Conservation (phyloP, 92 coral and sea anemone genomes). For the Bergia puertoricense region DNA sequence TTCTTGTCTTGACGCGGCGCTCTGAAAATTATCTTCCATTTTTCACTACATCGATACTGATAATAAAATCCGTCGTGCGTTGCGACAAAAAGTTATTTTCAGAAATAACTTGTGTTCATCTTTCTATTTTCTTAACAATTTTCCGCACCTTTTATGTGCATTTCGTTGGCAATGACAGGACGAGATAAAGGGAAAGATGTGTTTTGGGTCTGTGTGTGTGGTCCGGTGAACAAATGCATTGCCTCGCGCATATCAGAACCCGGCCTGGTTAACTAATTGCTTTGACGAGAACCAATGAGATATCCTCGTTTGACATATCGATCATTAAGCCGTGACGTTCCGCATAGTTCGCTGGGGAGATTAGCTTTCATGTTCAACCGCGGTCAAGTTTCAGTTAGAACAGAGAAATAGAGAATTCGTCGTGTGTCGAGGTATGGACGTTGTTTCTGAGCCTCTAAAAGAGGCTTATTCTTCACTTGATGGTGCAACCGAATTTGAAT, state of each 20-base stretch:
- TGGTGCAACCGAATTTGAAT: neutral
- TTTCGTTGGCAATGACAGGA: conserved; percentile 47
- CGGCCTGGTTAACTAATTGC: conserved; percentile 42
- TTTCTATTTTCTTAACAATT: conserved; percentile 40
- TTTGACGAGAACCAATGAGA: conserved; percentile 46
- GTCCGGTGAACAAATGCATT: conserved; percentile 46
- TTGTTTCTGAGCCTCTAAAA: conserved; percentile 7
- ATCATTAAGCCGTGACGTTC: conserved; percentile 29
- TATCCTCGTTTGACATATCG: conserved; percentile 32
- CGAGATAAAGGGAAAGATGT: conserved; percentile 54
- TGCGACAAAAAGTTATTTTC: conserved; percentile 47
- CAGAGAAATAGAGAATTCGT: conserved; percentile 4
- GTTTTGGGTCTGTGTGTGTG: conserved; percentile 52
- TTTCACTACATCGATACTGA: neutral
- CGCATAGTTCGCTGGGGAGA: conserved; percentile 20
- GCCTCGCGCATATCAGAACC: conserved; percentile 22
- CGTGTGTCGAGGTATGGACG: conserved; percentile 12
- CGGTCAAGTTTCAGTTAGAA: conserved; percentile 41
- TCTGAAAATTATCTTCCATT: neutral
- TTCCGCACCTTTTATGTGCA: conserved; percentile 49
- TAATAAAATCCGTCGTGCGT: neutral
- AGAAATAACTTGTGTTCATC: conserved; percentile 45
- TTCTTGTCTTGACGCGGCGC: neutral
- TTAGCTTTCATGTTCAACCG: conserved; percentile 34
- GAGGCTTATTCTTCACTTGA: conserved; percentile 17